These are phyloP conservation scores for Drosophila atripex DNA, from an alignment of 2,888 invertebrate species.

Conservation along the genomic window DNA sequence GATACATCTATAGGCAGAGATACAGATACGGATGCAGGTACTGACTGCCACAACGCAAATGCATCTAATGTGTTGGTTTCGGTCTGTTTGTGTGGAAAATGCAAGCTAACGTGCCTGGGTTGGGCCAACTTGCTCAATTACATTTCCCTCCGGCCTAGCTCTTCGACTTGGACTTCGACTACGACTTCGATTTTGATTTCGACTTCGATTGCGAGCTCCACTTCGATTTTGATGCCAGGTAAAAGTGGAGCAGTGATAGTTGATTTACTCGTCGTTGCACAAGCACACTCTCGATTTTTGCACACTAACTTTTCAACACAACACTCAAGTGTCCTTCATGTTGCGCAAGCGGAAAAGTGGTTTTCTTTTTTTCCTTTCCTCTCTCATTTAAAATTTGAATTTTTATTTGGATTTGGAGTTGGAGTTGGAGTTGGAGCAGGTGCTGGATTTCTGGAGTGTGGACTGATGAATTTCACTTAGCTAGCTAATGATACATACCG, in stretches of 20 bases:
- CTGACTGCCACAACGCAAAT: slow-evolving; percentile 15
- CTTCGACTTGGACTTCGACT: slow-evolving; percentile 16
- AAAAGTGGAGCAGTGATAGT: slow-evolving; percentile 76
- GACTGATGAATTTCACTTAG: slow-evolving; percentile 44
- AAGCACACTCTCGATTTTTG: slow-evolving; percentile 70
- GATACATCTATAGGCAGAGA: slow-evolving; percentile 29
- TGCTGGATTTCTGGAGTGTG: not conserved
- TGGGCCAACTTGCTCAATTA: slow-evolving; percentile 41
- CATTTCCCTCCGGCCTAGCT: slow-evolving; percentile 42
- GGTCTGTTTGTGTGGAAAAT: slow-evolving; percentile 43
- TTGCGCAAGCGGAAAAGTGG: slow-evolving; percentile 61
- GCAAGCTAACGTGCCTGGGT: slow-evolving; percentile 70
- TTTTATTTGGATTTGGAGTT: slow-evolving; percentile 1
- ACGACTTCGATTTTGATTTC: slow-evolving; percentile 11
- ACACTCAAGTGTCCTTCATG: slow-evolving; percentile 67
- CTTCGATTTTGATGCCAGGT: slow-evolving; percentile 37
- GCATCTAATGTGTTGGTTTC: slow-evolving; percentile 2
- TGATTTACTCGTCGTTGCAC: slow-evolving; percentile 71
- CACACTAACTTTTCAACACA: slow-evolving; percentile 51
- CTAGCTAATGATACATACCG: slow-evolving; percentile 86
- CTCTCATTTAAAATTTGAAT: slow-evolving; percentile 14
- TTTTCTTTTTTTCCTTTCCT: slow-evolving; percentile 25
- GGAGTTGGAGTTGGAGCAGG: not conserved
- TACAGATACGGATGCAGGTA: slow-evolving; percentile 37
- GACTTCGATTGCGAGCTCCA: slow-evolving; percentile 21